phyloP scores from a whole-genome alignment of 2,888 invertebrate species.

The Phrixothrix hirtus region DNA sequence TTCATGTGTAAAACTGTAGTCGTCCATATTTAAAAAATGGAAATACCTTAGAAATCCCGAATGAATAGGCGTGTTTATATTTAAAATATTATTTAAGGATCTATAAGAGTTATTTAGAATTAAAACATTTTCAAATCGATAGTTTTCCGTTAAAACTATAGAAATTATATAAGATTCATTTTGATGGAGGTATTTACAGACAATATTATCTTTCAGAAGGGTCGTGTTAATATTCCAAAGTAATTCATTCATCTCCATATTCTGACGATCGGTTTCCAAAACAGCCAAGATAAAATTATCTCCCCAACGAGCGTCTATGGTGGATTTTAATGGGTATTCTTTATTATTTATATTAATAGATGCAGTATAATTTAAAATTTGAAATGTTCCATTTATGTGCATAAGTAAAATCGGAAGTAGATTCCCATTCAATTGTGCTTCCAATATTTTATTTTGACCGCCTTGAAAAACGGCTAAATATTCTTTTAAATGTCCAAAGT shows the following conservation, averaged over 20 bases:
- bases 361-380: slow-evolving; percentile 22
- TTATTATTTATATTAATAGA: slow-evolving; percentile 18
- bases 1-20: too few relatives aligned
- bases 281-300: slow-evolving; percentile 12
- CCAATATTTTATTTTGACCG: slow-evolving; percentile 22
- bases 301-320: slow-evolving; percentile 20
- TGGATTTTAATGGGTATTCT: slow-evolving; percentile 12
- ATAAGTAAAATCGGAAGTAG: slow-evolving; percentile 16
- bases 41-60: slow-evolving; percentile 9
- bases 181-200: slow-evolving; percentile 5
- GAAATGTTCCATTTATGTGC: slow-evolving; percentile 12
- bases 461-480: slow-evolving; percentile 32
- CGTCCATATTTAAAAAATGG: slow-evolving; percentile 14
- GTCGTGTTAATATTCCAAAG: slow-evolving; percentile 24
- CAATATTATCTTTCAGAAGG: slow-evolving; percentile 15
- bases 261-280: too few relatives aligned
- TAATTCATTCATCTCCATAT: too few relatives aligned
- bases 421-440: slow-evolving; percentile 14
- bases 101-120: slow-evolving; percentile 11
- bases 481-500: slow-evolving; percentile 34
- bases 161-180: slow-evolving; percentile 7
- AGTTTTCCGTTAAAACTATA: slow-evolving; percentile 13
- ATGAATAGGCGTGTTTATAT: slow-evolving; percentile 9
- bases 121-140: slow-evolving; percentile 17
- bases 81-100: slow-evolving; percentile 9